phyloP scores from a whole-genome alignment of 2,797 vertebrate genomes.

The Mormyrus proboscirostris region DNA sequence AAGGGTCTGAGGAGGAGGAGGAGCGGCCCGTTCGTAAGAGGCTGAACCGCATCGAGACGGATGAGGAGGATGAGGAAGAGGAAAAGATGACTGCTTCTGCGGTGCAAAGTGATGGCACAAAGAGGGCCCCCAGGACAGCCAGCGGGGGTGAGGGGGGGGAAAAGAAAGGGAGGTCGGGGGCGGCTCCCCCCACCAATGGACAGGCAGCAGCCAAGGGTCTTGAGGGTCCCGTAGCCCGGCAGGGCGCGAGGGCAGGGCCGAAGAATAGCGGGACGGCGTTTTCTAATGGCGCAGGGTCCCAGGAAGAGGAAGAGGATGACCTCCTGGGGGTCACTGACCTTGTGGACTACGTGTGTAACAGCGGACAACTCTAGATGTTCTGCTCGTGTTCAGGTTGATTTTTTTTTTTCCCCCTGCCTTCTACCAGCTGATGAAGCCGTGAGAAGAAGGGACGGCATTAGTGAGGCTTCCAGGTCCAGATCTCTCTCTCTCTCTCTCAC shows the following conservation, averaged over 20 bases:
- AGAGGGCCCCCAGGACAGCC: conserved; percentile 61
- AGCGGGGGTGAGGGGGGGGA: conserved; percentile 66
- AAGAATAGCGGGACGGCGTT: conserved; percentile 54
- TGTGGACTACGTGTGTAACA: conserved; percentile 91
- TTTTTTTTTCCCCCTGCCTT: conserved; percentile 63
- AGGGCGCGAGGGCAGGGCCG: conserved; percentile 27
- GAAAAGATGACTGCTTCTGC: conserved; percentile 33
- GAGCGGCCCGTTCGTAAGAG: conserved; percentile 64
- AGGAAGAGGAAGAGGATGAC: conserved; percentile 73
- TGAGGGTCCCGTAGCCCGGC: conserved; percentile 56
- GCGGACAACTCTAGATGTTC: conserved; percentile 76
- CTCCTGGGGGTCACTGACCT: conserved; percentile 82
- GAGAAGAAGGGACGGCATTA: neutral
- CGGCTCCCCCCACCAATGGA: conserved; percentile 72
- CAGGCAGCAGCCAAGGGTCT: conserved; percentile 74
- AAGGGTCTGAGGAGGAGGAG: conserved; percentile 59
- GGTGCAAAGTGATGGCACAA: conserved; percentile 38
- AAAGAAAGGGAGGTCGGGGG: conserved; percentile 68
- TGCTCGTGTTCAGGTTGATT: conserved; percentile 30
- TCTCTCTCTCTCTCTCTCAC: neutral
- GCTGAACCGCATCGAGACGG: conserved; percentile 70
- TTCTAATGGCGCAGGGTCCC: conserved; percentile 58
- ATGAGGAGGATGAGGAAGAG: conserved; percentile 67
- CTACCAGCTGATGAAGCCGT: conserved; percentile 17
- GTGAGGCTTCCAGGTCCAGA: neutral